Conservation (phyloP, 1,140 invertebrate species). For the Proctacanthus coquilletti region DNA sequence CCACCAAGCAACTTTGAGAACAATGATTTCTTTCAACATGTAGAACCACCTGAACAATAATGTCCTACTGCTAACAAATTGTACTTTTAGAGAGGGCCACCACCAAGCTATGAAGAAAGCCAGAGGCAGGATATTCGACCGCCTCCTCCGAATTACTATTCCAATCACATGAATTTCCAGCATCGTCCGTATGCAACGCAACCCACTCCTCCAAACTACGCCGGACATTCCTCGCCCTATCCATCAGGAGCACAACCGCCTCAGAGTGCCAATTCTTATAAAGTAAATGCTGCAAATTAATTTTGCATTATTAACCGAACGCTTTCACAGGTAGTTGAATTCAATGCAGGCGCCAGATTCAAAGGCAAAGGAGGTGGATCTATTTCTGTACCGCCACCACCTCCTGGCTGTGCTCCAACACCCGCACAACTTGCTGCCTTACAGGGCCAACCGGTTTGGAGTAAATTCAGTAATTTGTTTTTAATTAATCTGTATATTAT, state of each 20-base stretch:
- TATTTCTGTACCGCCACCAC: conserved; percentile 22
- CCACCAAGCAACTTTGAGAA: too few relatives aligned
- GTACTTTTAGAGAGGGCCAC: conserved; percentile 16
- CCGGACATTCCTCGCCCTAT: conserved; percentile 4
- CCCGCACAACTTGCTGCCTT: conserved; percentile 23
- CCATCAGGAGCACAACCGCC: neutral
- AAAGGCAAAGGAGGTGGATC: conserved; percentile 9
- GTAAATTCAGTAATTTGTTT: neutral
- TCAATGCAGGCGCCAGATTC: neutral
- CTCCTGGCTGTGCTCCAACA: conserved; percentile 21
- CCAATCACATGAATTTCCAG: neutral
- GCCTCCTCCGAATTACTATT: neutral
- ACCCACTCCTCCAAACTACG: neutral
- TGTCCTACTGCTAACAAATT: too few relatives aligned
- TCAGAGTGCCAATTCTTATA: conserved; percentile 11
- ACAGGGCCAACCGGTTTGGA: conserved; percentile 19
- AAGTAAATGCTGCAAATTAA: conserved; percentile 10
- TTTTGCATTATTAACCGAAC: conserved; percentile 10
- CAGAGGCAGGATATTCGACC: conserved; percentile 8
- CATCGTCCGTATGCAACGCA: neutral
- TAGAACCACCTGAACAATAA: too few relatives aligned
- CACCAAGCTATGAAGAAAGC: conserved; percentile 23
- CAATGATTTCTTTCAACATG: too few relatives aligned
- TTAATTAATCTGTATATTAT: neutral
- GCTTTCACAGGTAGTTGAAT: conserved; percentile 6